phyloP scores from a whole-genome alignment of 2,888 invertebrate genomes.

The Chloroclystis v-ata region DNA sequence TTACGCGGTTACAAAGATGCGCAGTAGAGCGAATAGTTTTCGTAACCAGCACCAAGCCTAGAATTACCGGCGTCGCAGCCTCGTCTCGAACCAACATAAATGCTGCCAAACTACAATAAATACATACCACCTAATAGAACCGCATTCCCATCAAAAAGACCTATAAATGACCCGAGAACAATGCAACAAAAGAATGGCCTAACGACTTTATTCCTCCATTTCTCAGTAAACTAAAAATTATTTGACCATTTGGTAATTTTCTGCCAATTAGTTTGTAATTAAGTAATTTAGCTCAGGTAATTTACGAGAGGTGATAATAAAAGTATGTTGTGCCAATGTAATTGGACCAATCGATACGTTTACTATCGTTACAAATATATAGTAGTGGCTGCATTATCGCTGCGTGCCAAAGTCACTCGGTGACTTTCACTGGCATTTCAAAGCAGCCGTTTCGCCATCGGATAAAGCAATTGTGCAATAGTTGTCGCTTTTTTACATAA shows the following conservation, averaged over 20 bases:
- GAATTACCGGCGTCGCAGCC: slow-evolving; percentile 15
- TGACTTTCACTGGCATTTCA: slow-evolving; percentile 75
- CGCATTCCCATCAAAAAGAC: slow-evolving; percentile 25
- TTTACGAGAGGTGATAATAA: background rate
- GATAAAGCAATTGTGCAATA: slow-evolving; percentile 73
- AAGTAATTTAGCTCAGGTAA: background rate
- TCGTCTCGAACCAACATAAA: slow-evolving; percentile 5
- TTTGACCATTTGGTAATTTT: background rate
- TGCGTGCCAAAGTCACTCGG: slow-evolving; percentile 68
- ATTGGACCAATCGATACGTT: slow-evolving; percentile 14
- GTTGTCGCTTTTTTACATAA: slow-evolving; percentile 74
- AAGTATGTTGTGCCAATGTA: slow-evolving; percentile 8
- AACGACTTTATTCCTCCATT: slow-evolving; percentile 43
- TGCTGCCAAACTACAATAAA: slow-evolving; percentile 2
- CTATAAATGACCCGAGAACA: slow-evolving; percentile 29
- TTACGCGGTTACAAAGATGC: slow-evolving; percentile 55
- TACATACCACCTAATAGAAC: slow-evolving; percentile 5
- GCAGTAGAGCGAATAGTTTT: slow-evolving; percentile 61
- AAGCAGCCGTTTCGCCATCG: slow-evolving; percentile 72
- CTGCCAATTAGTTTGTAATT: background rate
- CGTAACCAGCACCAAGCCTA: slow-evolving; percentile 50
- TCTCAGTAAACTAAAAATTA: slow-evolving; percentile 12
- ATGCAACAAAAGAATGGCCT: slow-evolving; percentile 28
- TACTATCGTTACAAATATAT: slow-evolving; percentile 25
- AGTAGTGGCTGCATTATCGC: slow-evolving; percentile 37